Evolutionary conservation across 2,888 invertebrate genomes (phyloP), one percentile per base, ranked within the genome.

Genomic region (Ferrisia virgata): DNA sequence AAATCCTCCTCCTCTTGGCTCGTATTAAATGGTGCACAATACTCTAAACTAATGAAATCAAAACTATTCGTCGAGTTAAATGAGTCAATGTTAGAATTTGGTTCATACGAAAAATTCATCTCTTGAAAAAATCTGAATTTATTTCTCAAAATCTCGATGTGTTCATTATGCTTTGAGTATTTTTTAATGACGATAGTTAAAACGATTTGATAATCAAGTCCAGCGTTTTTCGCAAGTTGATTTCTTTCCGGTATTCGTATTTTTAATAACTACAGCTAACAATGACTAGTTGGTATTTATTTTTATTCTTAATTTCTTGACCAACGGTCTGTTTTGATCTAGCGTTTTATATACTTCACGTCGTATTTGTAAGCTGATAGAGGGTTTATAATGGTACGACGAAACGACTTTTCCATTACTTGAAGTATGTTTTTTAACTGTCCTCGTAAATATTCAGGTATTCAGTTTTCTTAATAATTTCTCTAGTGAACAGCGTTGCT

Each of bases 1-100:
- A 72, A 82, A 0, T 80, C 85, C 22, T 43, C 82, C 18, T 31
- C 84, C n/a, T 76, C 72, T 36, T 36, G 18, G 15, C 18, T 76
- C 2, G 31, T 11, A 36, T 76, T 76, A 33, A 15, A 18, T 18
- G 72, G 36, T n/a, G 72, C 36, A 15, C 72, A 76, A 18, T 36
- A 76, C 36, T 76, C 72, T 25, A 28, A 76, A 76, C 11, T n/a
- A n/a, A 72, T 11, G 36, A 18, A 76, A 18, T 36, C 72, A 0
- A 36, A 8, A 9, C 28, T 28, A 36, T 72, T 33, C 72, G 72
- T 33, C 33, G 31, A 13, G 18, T 76, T 76, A 2, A 36, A 33
- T 1, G 36, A 76, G 9, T 25, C 36, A 76, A 15, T 36, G 72
- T 9, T 36, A 15, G 22, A 76, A 76, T 33, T 76, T 76, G 33